Base-by-base conservation (phyloP, 2,113 vertebrate species). In the Catharus minimus region DNA sequence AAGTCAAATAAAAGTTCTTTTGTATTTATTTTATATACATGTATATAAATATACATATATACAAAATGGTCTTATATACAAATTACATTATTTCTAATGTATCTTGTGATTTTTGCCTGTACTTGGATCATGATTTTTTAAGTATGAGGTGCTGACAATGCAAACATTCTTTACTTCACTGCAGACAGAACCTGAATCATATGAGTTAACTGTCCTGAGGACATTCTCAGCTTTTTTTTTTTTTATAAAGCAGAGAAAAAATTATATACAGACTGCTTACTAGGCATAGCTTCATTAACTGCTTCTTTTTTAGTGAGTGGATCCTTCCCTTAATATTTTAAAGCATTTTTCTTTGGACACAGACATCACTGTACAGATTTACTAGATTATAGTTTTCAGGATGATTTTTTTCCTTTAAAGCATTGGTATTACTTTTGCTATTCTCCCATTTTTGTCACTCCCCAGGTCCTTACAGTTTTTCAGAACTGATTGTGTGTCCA, bases 21-120 rank as follows among this genome's bases (percentile, higher is more conserved):
- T 72, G 20, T 12, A 76, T 91, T 76, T 82, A 77, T 88, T 55
- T 94, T 88, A 58, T 91, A 90, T 82, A 71, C 27, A 74, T 86
- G 86, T 93, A 81, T 86, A 65, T 81, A 83, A 57, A 66, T 88
- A 90, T 82, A 76, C 65, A 75, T 47, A 52, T 90, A 76, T 92
- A 83, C 60, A 90, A 93, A 93, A 74, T 66, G 28, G 5, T 67
- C 9, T 53, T 75, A 23, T n/a, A 32, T 33, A 44, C n/a, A 71
- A 41, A 64, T 72, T n/a, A 27, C 15, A 21, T 24, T 9, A 46
- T 71, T 91, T 86, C 28, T 26, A 67, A 22, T 41, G 20, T 33
- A 4, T 38, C 32, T 46, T 71, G 18, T 88, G 67, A 46, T 53
- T 88, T 74, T n/a, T 83, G 6, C 73, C 11, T 61, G 46, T 67